Evolutionary conservation across 2,797 vertebrate species (phyloP).

Genomic region (Graptemys geographica): DNA sequence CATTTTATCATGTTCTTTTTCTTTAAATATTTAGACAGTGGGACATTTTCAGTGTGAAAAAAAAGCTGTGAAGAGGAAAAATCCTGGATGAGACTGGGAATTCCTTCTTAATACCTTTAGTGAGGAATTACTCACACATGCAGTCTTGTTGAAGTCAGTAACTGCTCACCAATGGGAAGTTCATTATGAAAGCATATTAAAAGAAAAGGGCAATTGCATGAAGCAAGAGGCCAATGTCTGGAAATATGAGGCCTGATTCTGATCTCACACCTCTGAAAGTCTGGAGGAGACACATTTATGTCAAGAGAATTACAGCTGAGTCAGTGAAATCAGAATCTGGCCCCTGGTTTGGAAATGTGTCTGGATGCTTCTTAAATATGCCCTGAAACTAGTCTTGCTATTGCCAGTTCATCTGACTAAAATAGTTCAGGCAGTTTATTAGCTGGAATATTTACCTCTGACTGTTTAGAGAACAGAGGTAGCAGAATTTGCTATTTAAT

Average conservation of each 20-base stretch:
- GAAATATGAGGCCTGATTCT: not conserved
- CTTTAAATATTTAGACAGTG: not conserved
- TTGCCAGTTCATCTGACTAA: slow-evolving; percentile 22
- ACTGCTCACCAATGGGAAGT: not conserved
- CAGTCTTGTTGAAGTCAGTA: not conserved
- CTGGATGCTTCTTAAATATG: not conserved
- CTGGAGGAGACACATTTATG: not conserved
- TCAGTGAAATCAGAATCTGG: not conserved
- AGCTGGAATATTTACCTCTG: slow-evolving; percentile 40
- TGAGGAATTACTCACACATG: not conserved
- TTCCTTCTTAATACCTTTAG: not conserved
- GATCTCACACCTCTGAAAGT: not conserved
- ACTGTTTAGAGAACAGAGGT: not conserved
- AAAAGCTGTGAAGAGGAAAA: not conserved
- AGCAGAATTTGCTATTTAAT: slow-evolving; percentile 54
- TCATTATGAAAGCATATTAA: not conserved
- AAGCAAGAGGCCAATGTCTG: not conserved
- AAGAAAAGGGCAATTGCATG: not conserved
- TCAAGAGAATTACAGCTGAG: not conserved
- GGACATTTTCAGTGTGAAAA: not conserved
- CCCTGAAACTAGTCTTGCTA: slow-evolving; percentile 30
- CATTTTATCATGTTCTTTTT: not conserved
- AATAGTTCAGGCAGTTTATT: slow-evolving; percentile 55
- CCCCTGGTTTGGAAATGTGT: not conserved
- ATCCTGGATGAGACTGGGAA: not conserved